These are phyloP conservation scores for Mormyrops attenuatus DNA, from an alignment of 2,797 vertebrate genomes.

Conservation along the genomic window DNA sequence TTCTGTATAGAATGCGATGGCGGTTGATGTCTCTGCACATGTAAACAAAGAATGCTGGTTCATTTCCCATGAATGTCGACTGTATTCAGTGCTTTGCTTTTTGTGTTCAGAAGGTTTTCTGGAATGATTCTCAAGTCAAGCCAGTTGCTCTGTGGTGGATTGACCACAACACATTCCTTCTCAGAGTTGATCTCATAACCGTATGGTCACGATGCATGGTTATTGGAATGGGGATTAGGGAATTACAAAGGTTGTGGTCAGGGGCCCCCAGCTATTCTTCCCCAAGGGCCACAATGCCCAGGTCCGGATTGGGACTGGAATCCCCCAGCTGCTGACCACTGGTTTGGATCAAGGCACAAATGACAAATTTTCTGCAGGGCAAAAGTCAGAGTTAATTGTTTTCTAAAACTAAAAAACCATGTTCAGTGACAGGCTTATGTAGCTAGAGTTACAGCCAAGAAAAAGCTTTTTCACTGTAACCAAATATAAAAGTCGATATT, in stretches of 20 bases:
- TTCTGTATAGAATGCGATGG: not conserved
- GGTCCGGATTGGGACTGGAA: too few relatives aligned
- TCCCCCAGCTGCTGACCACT: too few relatives aligned
- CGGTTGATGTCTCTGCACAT: not conserved
- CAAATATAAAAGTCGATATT: not conserved
- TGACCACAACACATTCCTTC: not conserved
- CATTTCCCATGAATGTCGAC: not conserved
- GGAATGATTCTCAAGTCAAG: not conserved
- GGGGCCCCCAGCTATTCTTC: too few relatives aligned
- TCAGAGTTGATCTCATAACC: not conserved
- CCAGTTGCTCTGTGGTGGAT: not conserved
- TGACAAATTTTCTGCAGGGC: not conserved
- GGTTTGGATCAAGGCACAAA: not conserved
- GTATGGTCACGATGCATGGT: not conserved
- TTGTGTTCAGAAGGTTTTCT: not conserved
- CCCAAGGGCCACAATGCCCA: too few relatives aligned
- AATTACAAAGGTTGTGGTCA: not conserved
- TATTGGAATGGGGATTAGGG: not conserved
- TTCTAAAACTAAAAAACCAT: not conserved
- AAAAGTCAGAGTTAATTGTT: not conserved
- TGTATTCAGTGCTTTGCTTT: not conserved
- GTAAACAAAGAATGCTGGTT: not conserved
- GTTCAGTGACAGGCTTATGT: not conserved
- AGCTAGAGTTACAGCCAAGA: not conserved
- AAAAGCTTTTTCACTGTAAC: not conserved